phyloP scores from a whole-genome alignment of 2,113 vertebrate genomes.

The Poicephalus gulielmi region DNA sequence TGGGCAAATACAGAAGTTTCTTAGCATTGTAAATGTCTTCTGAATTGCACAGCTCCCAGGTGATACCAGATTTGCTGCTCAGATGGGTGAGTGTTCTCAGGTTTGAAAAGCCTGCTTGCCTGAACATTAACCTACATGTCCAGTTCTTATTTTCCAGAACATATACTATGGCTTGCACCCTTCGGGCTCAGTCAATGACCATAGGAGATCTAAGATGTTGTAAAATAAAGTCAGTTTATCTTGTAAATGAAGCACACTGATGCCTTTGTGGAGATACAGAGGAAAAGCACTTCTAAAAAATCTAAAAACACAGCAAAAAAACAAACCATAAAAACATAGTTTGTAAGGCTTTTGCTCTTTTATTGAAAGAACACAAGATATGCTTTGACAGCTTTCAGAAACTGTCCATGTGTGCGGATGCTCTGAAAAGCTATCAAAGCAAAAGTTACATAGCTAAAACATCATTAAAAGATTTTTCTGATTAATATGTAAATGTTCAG shows the following conservation, averaged over 20 bases:
- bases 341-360: not conserved
- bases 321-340: accelerated
- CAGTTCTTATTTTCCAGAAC: not conserved
- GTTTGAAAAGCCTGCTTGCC: not conserved
- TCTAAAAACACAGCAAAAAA: not conserved
- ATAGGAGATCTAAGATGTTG: not conserved
- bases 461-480: not conserved
- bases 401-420: not conserved
- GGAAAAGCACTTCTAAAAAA: not conserved
- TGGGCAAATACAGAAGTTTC: not conserved
- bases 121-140: not conserved
- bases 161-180: not conserved
- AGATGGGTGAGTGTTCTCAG: not conserved
- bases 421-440: not conserved
- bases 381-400: not conserved
- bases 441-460: not conserved
- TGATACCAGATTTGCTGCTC: not conserved
- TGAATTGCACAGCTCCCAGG: not conserved
- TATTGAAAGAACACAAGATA: not conserved
- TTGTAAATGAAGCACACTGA: not conserved
- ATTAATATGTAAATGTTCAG: not conserved
- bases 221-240: not conserved
- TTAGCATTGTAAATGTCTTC: not conserved
- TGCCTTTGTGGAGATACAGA: not conserved
- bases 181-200: not conserved